Evolutionary conservation across 2,888 invertebrate genomes (phyloP).

Genomic region (Spicauda simplicius): DNA sequence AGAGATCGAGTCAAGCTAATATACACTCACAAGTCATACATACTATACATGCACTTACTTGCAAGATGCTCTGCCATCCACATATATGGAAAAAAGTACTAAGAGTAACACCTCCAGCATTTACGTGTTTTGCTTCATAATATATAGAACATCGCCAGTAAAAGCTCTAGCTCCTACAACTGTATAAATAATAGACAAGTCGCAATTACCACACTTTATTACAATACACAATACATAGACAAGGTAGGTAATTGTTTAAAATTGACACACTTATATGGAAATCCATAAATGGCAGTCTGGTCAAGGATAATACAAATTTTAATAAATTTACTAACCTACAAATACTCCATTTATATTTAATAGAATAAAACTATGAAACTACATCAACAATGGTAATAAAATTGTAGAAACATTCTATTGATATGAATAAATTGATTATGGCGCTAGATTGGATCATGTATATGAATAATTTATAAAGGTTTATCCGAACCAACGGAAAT

Average conservation of each 20-base stretch:
- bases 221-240: conserved; percentile 41
- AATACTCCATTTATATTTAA: conserved; percentile 16
- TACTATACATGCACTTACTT: too few species aligned
- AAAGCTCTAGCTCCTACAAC: background rate
- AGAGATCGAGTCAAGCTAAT: too few species aligned
- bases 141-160: too few species aligned
- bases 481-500: conserved; percentile 21
- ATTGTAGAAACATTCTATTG: conserved; percentile 17
- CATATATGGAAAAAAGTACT: too few species aligned
- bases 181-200: background rate
- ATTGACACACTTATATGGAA: conserved; percentile 61
- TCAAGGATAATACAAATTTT: conserved; percentile 48
- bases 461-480: conserved; percentile 6
- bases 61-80: too few species aligned
- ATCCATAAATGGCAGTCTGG: conserved; percentile 61
- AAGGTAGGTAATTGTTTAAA: conserved; percentile 59
- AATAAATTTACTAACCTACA: conserved; percentile 25
- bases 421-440: conserved; percentile 20
- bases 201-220: conserved; percentile 47
- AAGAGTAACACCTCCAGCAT: too few species aligned
- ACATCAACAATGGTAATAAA: conserved; percentile 18
- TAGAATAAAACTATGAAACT: conserved; percentile 33
- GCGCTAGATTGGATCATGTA: background rate
- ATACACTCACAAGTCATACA: too few species aligned
- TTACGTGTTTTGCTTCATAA: too few species aligned